phyloP scores from a whole-genome alignment of 2,797 vertebrate species.

The Lepilemur septentrionalis region DNA sequence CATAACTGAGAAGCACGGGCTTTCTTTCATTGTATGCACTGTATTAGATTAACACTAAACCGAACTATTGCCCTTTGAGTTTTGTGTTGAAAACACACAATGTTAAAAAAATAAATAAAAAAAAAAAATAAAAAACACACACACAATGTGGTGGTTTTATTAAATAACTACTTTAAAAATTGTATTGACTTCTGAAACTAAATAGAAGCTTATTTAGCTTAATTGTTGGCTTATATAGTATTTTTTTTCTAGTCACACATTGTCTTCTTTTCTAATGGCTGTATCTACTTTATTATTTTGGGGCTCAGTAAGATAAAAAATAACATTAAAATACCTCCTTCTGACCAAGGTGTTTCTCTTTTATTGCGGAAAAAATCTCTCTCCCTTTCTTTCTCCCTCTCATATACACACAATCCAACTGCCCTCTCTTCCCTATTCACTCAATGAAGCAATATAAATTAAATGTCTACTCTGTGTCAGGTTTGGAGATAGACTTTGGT shows the following conservation, averaged over 20 bases:
- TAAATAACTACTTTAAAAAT: constrained; percentile 42
- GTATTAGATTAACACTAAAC: background rate
- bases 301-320: background rate
- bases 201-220: constrained; percentile 19
- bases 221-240: background rate
- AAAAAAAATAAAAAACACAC: background rate
- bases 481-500: background rate
- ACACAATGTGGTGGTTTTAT: background rate
- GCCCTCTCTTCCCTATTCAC: background rate
- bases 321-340: background rate
- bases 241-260: constrained; percentile 9
- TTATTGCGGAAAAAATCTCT: background rate
- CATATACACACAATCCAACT: background rate
- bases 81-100: constrained; percentile 17
- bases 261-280: background rate
- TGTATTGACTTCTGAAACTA: background rate
- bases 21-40: background rate
- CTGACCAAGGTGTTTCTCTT: background rate
- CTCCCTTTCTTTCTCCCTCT: no score
- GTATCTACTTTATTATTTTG: constrained; percentile 33
- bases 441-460: constrained; percentile 15
- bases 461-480: background rate
- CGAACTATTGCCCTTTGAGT: constrained; percentile 23
- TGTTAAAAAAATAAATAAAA: background rate
- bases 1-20: background rate